Percentiles rank a stretch among this genome's conserved stretches.
These are phyloP conservation scores for Semnopithecus entellus DNA, from an alignment of 2,113 vertebrate genomes.

Conservation along the genomic window DNA sequence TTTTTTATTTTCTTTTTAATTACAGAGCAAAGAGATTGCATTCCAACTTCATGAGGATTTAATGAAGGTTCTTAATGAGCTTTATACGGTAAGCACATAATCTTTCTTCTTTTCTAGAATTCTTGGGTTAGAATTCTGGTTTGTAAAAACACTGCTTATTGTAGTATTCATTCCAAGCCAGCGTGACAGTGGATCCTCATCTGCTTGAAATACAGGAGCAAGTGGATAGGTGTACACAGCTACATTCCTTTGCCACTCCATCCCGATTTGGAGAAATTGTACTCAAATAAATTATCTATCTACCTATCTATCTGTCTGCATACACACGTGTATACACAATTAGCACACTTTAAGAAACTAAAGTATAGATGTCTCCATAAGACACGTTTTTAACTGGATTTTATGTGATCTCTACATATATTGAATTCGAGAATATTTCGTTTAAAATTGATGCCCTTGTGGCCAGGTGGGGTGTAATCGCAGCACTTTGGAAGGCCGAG, in stretches of 20 bases:
- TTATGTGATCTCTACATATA: not conserved
- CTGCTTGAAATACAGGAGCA: not conserved
- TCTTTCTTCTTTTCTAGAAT: conserved; percentile 63
- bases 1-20: conserved; percentile 82
- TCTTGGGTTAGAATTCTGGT: conserved; percentile 1
- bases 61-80: conserved; percentile 99
- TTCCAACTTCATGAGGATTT: conserved; percentile 99
- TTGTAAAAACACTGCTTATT: conserved; percentile 15
- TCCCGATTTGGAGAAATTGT: not conserved
- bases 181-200: not conserved
- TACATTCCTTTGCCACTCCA: not conserved
- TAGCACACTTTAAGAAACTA: not conserved
- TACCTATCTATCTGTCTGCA: not conserved
- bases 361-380: not conserved
- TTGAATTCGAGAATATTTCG: not conserved
- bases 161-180: not conserved
- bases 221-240: not conserved
- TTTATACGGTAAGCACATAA: conserved; percentile 94
- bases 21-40: conserved; percentile 98
- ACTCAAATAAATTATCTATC: not conserved
- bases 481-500: too few species aligned
- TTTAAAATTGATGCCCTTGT: conserved; percentile 13
- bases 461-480: too few species aligned
- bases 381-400: conserved; percentile 1
- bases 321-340: not conserved